A percentile compares a stretch with the other conserved stretches of the same genome.
Conservation (phyloP, 2,113 vertebrate genomes). For the Strigops habroptila region DNA sequence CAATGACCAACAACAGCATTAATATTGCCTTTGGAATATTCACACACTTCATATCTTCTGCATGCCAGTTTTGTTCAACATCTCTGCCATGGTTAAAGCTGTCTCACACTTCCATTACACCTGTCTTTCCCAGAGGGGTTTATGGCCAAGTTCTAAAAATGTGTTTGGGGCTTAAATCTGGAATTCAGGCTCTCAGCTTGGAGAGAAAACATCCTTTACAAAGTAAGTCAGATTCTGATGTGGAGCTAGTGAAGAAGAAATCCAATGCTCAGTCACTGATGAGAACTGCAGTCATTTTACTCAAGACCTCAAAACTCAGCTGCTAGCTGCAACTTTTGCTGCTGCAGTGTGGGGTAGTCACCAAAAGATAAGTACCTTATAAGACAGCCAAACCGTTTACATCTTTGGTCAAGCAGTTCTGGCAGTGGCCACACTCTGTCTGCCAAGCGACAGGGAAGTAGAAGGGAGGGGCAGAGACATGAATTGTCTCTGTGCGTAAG, state of each 20-base stretch:
- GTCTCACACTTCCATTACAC: background rate
- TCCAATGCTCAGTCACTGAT: background rate
- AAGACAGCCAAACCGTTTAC: background rate
- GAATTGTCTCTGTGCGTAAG: background rate
- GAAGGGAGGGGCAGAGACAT: background rate
- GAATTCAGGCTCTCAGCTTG: background rate
- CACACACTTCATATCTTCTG: background rate
- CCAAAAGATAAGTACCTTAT: background rate
- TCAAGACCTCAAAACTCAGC: background rate
- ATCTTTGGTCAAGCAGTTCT: background rate
- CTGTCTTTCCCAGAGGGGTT: background rate
- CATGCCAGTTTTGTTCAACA: background rate
- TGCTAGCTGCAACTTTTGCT: background rate
- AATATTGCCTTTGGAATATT: background rate
- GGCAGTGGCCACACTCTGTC: background rate
- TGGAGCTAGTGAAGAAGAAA: background rate
- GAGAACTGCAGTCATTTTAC: background rate
- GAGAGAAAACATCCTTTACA: background rate
- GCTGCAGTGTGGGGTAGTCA: background rate
- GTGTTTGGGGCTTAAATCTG: background rate
- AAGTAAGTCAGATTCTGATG: background rate
- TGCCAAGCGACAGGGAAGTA: background rate
- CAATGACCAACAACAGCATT: background rate
- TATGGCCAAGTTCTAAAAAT: slow-evolving; percentile 1
- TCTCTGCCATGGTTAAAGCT: background rate